phyloP scores from a whole-genome alignment of 2,888 invertebrate species.

The Peribatodes rhomboidaria region DNA sequence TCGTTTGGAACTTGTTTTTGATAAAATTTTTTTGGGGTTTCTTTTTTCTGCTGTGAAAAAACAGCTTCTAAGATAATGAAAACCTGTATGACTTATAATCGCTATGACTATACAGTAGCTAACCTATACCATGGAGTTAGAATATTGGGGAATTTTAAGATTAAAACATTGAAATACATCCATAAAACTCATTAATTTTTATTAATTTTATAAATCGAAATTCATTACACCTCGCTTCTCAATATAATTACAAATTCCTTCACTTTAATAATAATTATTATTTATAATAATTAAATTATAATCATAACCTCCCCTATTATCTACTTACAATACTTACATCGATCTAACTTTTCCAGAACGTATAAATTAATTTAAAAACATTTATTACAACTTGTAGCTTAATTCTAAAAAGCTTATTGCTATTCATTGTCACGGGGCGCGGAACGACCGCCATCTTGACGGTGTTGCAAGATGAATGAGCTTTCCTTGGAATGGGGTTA shows the following conservation, averaged over 20 bases:
- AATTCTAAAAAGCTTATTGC: conserved; percentile 73
- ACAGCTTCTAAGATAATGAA: no score
- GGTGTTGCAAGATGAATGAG: conserved; percentile 55
- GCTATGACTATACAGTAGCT: no score
- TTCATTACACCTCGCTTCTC: conserved; percentile 82
- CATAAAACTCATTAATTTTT: conserved; percentile 85
- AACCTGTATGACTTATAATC: no score
- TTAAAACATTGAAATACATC: conserved; percentile 53
- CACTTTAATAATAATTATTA: conserved; percentile 77
- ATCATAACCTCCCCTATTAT: conserved; percentile 75
- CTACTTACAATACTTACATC: conserved; percentile 78
- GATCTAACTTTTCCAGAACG: conserved; percentile 70
- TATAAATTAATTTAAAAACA: conserved; percentile 78
- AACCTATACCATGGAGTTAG: no score
- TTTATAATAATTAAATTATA: conserved; percentile 75
- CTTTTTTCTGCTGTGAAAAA: no score
- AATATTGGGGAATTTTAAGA: background rate
- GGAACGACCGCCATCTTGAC: conserved; percentile 52
- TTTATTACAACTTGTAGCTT: conserved; percentile 68
- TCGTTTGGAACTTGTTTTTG: conserved; percentile 55
- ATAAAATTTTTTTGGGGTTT: conserved; percentile 37
- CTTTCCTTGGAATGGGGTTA: conserved; percentile 35
- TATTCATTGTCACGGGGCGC: conserved; percentile 63
- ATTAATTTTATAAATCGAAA: conserved; percentile 86
- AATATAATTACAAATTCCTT: conserved; percentile 84